A percentile compares a stretch with the other conserved stretches of the same genome.
These are phyloP conservation scores for Caenorhabditis sp. DNA, from an alignment of 2,888 invertebrate species.

Conservation along the genomic window DNA sequence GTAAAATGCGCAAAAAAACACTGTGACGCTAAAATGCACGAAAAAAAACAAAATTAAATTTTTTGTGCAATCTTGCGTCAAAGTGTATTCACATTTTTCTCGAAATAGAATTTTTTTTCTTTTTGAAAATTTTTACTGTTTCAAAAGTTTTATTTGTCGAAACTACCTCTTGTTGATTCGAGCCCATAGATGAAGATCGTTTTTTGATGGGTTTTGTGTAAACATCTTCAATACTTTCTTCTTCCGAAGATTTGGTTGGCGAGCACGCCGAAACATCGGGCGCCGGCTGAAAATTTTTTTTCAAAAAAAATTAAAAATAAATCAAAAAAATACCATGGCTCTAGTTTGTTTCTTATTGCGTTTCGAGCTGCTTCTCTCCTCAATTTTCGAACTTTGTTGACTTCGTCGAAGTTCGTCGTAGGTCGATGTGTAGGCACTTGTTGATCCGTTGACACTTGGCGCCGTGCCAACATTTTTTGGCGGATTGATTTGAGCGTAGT, in stretches of 20 bases:
- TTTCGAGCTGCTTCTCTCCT: slow-evolving; percentile 38
- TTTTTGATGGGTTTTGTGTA: slow-evolving; percentile 48
- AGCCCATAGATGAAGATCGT: slow-evolving; percentile 12
- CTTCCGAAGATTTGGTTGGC: slow-evolving; percentile 40
- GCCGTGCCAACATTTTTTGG: neutral
- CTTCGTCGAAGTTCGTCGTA: slow-evolving; percentile 46
- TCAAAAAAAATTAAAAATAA: no score
- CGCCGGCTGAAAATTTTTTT: slow-evolving; percentile 29
- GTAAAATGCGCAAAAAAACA: no score
- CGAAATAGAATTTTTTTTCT: no score
- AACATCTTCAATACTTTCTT: slow-evolving; percentile 34
- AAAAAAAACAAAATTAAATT: no score
- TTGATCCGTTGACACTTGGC: neutral
- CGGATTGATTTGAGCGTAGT: slow-evolving; percentile 23
- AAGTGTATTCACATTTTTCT: no score
- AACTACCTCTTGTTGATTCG: neutral
- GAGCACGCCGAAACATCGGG: slow-evolving; percentile 36
- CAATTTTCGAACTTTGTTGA: slow-evolving; percentile 15
- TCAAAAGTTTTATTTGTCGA: slow-evolving; percentile 12
- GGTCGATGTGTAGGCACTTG: slow-evolving; percentile 41
- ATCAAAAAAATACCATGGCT: no score
- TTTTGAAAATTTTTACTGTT: neutral
- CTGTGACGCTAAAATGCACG: no score
- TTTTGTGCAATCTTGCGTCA: no score
- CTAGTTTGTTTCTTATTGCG: slow-evolving; percentile 9